Percentiles rank a stretch among this genome's conserved stretches.
phyloP scores from a whole-genome alignment of 1,140 invertebrate species.

The Medauroidea extradentata region DNA sequence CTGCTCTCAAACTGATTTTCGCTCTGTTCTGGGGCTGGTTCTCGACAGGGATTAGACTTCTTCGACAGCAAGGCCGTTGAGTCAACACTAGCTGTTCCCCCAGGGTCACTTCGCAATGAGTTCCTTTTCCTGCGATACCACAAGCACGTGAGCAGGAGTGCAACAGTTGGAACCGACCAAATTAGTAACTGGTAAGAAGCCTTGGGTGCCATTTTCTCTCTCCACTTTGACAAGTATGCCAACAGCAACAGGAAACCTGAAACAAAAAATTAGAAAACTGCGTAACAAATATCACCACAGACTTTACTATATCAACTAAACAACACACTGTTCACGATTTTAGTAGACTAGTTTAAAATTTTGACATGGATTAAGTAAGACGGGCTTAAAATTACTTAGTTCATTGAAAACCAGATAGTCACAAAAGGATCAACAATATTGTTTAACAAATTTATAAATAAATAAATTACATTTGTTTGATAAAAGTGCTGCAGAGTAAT shows the following conservation, averaged over 20 bases:
- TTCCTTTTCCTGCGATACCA: slow-evolving; percentile 57
- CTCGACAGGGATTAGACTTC: background rate
- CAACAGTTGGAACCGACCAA: slow-evolving; percentile 55
- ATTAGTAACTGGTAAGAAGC: slow-evolving; percentile 44
- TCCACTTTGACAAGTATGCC: background rate
- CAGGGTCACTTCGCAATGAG: slow-evolving; percentile 45
- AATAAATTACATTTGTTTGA: no score
- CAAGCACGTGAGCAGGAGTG: slow-evolving; percentile 55
- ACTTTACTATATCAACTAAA: no score
- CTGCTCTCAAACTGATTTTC: slow-evolving; percentile 2
- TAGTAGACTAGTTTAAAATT: no score
- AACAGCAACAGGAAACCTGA: background rate
- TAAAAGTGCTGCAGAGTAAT: no score
- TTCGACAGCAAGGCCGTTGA: background rate
- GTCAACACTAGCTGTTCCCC: slow-evolving; percentile 35
- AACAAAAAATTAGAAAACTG: slow-evolving; percentile 3
- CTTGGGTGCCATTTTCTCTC: slow-evolving; percentile 1
- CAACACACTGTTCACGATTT: no score
- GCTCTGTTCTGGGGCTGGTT: background rate
- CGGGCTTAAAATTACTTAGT: no score
- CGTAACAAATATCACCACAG: no score
- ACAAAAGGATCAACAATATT: no score
- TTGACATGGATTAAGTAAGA: no score
- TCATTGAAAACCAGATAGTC: no score
- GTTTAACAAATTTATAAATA: no score